Evolutionary conservation across 2,888 invertebrate species (phyloP), one percentile per base, ranked within the genome.

Genomic region (Agelastica alni): DNA sequence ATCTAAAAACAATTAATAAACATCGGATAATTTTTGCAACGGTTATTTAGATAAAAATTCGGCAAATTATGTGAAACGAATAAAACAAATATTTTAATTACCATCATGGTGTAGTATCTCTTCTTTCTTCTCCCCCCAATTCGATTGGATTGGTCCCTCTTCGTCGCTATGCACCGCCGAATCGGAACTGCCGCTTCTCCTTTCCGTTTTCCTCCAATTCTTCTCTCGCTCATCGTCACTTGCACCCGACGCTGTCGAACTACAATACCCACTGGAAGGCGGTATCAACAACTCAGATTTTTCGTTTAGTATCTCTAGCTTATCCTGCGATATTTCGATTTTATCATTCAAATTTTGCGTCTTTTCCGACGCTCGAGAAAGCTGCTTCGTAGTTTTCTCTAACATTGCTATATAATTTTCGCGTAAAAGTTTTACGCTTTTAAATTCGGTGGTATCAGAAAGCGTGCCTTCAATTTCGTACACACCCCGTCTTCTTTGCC

Each of bases 101-200:
- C 55, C 56, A 13, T 61, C 60, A n/a, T 43, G 28, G 2, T 51
- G 51, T 9, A 49, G 49, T 12, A 51, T 51, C 10, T 56, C 59
- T 30, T 66, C 65, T 14, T 58, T 64, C 31, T 67, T 66, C 49
- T 67, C 67, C 13, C 66, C 63, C 66, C 63, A 64, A 42, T 61
- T 67, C 5, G 58, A 58, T 26, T 42, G 34, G 14, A 61, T 52
- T 3, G 58, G 54, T 2, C 44, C 58, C 48, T 81, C 80, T 39
- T 81, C 81, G 56, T 81, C 81, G 62, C 80, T 80, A 42, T 79
- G 77, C 31, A 77, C 78, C 2, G 81, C 81, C 26, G 80, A 81
- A 68, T 81, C 81, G 2, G 79, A 78, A 66, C 80, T 80, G 46
- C 76, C 79, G 65, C 80, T 78, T 41, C 66, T 59, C 14, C 75